Conservation (phyloP, 2,113 vertebrate species). For the Scortum barcoo region DNA sequence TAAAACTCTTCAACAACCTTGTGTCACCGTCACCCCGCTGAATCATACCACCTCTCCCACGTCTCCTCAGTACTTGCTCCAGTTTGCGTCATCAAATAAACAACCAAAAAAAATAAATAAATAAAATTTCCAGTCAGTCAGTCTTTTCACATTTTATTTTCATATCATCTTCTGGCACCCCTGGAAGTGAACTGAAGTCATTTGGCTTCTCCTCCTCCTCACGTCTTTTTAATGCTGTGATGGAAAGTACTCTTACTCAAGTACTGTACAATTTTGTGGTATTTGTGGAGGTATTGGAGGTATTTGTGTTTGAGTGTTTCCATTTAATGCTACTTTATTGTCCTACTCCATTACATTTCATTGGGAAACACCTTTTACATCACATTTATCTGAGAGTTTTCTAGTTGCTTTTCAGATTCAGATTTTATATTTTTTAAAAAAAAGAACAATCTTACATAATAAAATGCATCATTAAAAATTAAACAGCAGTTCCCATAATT, state of each 20-base stretch:
- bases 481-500: neutral
- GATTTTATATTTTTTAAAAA: too few relatives aligned
- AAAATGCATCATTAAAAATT: neutral
- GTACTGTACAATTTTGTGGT: neutral
- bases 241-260: too few relatives aligned
- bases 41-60: conserved; percentile 73
- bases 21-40: conserved; percentile 47
- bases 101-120: conserved; percentile 38
- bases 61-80: conserved; percentile 46
- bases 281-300: too few relatives aligned
- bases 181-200: neutral
- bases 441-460: too few relatives aligned
- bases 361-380: neutral
- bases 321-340: neutral
- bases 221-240: neutral
- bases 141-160: conserved; percentile 36
- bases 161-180: conserved; percentile 4
- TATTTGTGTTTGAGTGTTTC: neutral
- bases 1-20: conserved; percentile 57
- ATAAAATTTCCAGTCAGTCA: conserved; percentile 43
- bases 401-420: too few relatives aligned
- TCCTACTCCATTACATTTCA: neutral
- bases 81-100: conserved; percentile 57
- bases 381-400: neutral
- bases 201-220: neutral